Conservation (phyloP, 2,888 invertebrate species). For the Xylota segnis region DNA sequence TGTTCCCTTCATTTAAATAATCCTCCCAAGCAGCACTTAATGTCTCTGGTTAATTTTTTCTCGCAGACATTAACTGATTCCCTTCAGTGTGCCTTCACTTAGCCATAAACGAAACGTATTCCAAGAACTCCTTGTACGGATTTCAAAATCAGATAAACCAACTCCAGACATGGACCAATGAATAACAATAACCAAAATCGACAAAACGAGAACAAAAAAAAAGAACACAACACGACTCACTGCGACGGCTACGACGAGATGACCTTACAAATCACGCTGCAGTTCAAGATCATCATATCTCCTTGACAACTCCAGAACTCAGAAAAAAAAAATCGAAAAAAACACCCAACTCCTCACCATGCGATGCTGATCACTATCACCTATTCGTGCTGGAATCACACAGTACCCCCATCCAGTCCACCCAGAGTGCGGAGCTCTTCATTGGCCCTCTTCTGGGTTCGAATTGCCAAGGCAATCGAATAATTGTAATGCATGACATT, state of each 20-base stretch:
- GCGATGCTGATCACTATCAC: constrained; percentile 71
- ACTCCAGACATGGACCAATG: constrained; percentile 71
- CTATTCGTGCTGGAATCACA: constrained; percentile 68
- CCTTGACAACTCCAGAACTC: constrained; percentile 75
- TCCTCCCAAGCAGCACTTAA: too few species aligned
- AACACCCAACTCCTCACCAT: constrained; percentile 42
- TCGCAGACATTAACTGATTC: constrained; percentile 11
- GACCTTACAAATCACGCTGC: constrained; percentile 75
- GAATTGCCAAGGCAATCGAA: constrained; percentile 73
- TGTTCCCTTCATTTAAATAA: constrained; percentile 7
- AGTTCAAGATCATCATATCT: constrained; percentile 77
- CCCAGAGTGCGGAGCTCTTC: constrained; percentile 52
- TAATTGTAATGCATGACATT: constrained; percentile 77
- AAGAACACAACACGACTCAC: constrained; percentile 47
- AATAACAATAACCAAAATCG: constrained; percentile 72
- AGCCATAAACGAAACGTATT: constrained; percentile 38
- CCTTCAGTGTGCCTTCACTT: constrained; percentile 1
- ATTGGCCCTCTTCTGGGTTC: constrained; percentile 37
- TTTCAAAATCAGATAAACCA: constrained; percentile 67
- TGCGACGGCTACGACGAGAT: constrained; percentile 47
- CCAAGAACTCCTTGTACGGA: constrained; percentile 66
- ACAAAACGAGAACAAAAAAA: constrained; percentile 10
- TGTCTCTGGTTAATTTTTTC: background rate
- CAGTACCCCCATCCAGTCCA: background rate
- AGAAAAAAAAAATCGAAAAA: constrained; percentile 6